Evolutionary conservation across 2,888 invertebrate genomes (phyloP).

Genomic region (Choristoneura rosaceana): DNA sequence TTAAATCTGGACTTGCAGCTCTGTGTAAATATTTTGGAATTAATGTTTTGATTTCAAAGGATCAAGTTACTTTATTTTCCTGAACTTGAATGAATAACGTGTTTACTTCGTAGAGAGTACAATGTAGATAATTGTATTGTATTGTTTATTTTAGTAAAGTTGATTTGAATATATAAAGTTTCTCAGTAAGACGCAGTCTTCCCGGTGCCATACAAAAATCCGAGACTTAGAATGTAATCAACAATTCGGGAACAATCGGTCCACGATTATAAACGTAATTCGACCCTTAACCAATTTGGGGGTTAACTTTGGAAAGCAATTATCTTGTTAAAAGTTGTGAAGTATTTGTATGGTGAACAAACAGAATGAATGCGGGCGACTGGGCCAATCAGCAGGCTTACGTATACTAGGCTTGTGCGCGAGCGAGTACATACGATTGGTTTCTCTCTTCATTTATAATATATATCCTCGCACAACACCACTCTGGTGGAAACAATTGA

Average conservation of each 20-base stretch:
- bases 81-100: not conserved
- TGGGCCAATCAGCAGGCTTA: not conserved
- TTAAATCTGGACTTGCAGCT: no score
- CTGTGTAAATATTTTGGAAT: no score
- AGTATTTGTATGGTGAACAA: constrained; percentile 29
- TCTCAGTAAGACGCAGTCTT: not conserved
- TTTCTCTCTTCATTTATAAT: no score
- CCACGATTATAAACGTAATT: constrained; percentile 6
- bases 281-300: constrained; percentile 23
- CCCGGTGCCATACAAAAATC: not conserved
- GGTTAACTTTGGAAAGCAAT: constrained; percentile 33
- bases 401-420: no score
- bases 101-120: not conserved
- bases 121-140: not conserved
- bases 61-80: no score
- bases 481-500: no score
- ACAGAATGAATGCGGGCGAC: not conserved
- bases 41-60: no score
- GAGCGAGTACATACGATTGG: no score
- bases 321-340: constrained; percentile 30
- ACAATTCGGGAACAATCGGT: not conserved
- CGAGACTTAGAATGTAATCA: constrained; percentile 3
- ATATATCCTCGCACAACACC: no score
- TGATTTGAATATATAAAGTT: not conserved
- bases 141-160: not conserved